Base-by-base conservation (phyloP, 2,888 invertebrate species). In the Hirudinaria manillensis region DNA sequence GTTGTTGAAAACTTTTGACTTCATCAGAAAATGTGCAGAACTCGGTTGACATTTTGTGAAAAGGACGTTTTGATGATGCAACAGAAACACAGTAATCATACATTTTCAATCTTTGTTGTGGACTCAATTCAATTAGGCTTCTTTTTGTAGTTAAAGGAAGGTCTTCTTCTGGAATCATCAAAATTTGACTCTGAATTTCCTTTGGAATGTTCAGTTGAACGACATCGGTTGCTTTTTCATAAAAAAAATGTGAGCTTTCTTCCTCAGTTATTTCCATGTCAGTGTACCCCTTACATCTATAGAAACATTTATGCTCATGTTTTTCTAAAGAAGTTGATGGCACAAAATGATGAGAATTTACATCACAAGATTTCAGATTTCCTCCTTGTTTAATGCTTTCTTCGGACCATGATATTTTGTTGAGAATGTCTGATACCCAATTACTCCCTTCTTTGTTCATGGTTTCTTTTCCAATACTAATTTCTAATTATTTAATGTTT, bases 171-270 rank as follows among this genome's bases (percentile, higher is more conserved):
- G 6, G 73, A 21, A 73, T 13, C 34, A 24, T 32, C 29, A 34
- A 34, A 19, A 68, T 32, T 13, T 36, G 34, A 68, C 68, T 68
- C 36, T 68, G 68, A 3, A 34, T 29, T 29, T 29, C 36, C 19
- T 36, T 56, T 24, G 73, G 56, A 10, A 73, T n/a, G 21, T 73
- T 45, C 2, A 73, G 29, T 36, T 61, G 61, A 34, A 73, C 36
- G 16, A 73, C 73, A 24, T 65, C 36, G n/a, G 27, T 61, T 34
- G 73, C 32, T 34, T 55, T 56, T 65, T 73, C 73, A 65, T 73
- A 65, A 29, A 56, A 73, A 38, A 73, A 73, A 29, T 34, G 2
- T 29, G 65, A 32, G 56, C 73, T 73, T n/a, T 36, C 38, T 56
- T 56, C 56, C 6, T 32, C 34, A 3, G 19, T 56, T 16, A 56